A percentile compares a stretch with the other conserved stretches of the same genome.
phyloP scores from a whole-genome alignment of 2,888 invertebrate genomes.

The Pinctada fucata region DNA sequence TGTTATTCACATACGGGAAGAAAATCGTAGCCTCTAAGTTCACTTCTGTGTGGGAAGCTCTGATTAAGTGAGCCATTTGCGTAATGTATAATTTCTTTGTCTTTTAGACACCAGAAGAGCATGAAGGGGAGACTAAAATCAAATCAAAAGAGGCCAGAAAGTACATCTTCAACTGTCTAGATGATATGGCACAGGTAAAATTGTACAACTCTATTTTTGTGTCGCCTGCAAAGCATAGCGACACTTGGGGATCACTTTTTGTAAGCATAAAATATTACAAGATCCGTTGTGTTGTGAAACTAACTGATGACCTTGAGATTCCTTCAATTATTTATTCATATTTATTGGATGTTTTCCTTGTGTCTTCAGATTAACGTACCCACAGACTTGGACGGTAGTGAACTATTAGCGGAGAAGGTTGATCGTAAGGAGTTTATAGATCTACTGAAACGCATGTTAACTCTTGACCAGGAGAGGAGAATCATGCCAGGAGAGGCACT shows the following conservation, averaged over 20 bases:
- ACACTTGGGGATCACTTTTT: too few species aligned
- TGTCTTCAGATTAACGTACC: conserved; percentile 74
- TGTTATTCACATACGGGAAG: too few species aligned
- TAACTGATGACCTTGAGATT: too few species aligned
- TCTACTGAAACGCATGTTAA: conserved; percentile 97
- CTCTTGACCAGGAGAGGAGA: conserved; percentile 96
- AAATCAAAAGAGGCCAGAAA: conserved; percentile 99
- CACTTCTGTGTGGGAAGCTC: neutral
- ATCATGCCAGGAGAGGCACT: conserved; percentile 97
- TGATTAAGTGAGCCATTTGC: neutral
- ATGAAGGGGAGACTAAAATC: conserved; percentile 97
- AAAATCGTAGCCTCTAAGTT: neutral
- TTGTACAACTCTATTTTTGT: neutral
- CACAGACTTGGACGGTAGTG: conserved; percentile 95
- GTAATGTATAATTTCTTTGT: neutral
- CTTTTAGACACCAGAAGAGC: conserved; percentile 94
- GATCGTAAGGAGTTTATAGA: conserved; percentile 98
- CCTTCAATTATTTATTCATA: too few species aligned
- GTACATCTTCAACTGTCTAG: conserved; percentile 99
- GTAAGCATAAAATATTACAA: neutral
- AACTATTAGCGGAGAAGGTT: conserved; percentile 96
- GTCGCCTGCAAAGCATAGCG: too few species aligned
- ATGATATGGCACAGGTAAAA: conserved; percentile 86
- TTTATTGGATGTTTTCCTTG: too few species aligned
- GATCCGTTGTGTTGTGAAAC: neutral